Percentiles rank a stretch among this genome's conserved stretches.
These are phyloP conservation scores for Fistularia commersonii DNA, from an alignment of 2,797 vertebrate genomes.

Conservation along the genomic window DNA sequence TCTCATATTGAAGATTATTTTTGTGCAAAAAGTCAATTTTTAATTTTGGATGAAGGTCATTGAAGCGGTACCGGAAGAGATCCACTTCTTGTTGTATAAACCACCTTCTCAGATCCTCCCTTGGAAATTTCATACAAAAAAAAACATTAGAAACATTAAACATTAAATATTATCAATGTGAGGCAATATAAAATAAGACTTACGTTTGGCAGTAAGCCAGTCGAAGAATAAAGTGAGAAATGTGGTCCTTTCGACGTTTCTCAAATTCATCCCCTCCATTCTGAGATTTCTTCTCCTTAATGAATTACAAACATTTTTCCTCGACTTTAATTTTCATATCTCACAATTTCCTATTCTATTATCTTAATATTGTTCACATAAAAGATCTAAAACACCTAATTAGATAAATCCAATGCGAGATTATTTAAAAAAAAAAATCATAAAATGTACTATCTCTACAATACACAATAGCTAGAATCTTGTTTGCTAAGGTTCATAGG, in stretches of 20 bases:
- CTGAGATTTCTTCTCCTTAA: constrained; percentile 58
- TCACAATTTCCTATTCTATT: background rate
- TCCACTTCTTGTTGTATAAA: constrained; percentile 98
- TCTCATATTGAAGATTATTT: constrained; percentile 85
- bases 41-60: constrained; percentile 49
- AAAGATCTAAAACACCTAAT: too few species aligned
- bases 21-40: constrained; percentile 84
- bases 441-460: too few species aligned
- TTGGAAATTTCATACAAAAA: constrained; percentile 47
- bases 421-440: too few species aligned
- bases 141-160: background rate
- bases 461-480: too few species aligned
- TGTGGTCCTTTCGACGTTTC: constrained; percentile 88
- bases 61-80: constrained; percentile 89
- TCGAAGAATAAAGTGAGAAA: constrained; percentile 96
- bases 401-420: too few species aligned
- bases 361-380: too few species aligned
- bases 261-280: constrained; percentile 72
- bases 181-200: constrained; percentile 47
- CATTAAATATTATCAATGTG: background rate
- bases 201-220: constrained; percentile 98
- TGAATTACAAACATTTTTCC: background rate
- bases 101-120: constrained; percentile 95
- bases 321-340: too few species aligned
- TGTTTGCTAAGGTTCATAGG: too few species aligned